Evolutionary conservation across 1,140 invertebrate genomes (phyloP), one percentile per base, ranked within the genome.

Genomic region (Calosoma granatense): DNA sequence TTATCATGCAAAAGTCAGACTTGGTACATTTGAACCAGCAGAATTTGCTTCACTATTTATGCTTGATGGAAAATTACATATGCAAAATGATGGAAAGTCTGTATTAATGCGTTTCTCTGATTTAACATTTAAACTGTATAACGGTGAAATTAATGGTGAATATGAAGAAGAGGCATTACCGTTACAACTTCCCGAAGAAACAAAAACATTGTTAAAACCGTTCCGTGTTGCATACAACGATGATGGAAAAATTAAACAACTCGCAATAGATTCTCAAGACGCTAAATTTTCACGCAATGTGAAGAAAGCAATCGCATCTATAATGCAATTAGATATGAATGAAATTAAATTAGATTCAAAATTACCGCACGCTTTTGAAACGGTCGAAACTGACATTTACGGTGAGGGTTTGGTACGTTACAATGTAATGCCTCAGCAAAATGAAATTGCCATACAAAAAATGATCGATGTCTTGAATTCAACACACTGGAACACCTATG

Each of bases 261-360:
- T 65, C 19, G 52, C 30, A 0, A 58, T 56, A 1, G 60, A 62
- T 11, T 20, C 21, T 12, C 17, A 60, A 1, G 70, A 75, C 53
- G 56, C 56, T 3, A 59, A 56, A 52, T 74, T 65, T 61, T 70
- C 68, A 0, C 62, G 55, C 23, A 74, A 76, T 51, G 67, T 76
- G 11, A 74, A 76, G 51, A 64, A 68, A 39, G 66, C 64, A 11
- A 65, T 76, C 17, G 72, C 64, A 0, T 65, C 67, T 4, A 63
- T 71, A 55, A 20, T 76, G 21, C 69, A 74, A 47, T 30, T 75
- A 55, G 66, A 74, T 41, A 39, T 67, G 41, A 36, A 59, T 14
- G 54, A 61, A 30, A 17, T 63, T 14, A 14, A 57, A 11, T 57
- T 56, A 21, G 39, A 59, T 21, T 22, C 20, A 12, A 21, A 54